phyloP scores from a whole-genome alignment of 2,113 vertebrate genomes.

The Ramphastos sulfuratus region DNA sequence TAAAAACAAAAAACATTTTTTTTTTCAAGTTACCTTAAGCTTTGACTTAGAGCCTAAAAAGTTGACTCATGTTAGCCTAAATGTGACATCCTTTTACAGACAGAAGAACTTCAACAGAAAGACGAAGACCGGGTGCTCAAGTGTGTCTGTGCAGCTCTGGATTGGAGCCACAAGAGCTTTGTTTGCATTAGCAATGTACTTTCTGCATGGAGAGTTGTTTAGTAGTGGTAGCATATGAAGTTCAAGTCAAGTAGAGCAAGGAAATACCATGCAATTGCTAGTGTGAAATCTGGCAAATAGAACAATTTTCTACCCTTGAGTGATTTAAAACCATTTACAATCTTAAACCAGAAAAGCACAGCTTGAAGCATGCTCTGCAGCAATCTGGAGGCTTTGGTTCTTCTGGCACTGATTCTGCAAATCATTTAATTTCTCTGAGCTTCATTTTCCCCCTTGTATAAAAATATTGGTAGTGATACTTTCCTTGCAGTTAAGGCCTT shows the following conservation, averaged over 20 bases:
- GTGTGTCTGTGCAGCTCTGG: background rate
- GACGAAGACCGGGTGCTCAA: background rate
- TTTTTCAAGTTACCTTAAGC: background rate
- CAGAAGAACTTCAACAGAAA: background rate
- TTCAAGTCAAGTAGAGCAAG: conserved; percentile 2
- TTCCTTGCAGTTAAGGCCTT: background rate
- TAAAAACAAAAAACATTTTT: background rate
- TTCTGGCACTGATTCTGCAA: background rate
- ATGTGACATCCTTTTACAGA: background rate
- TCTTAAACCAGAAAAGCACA: conserved; percentile 19
- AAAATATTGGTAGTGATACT: background rate
- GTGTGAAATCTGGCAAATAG: conserved; percentile 35
- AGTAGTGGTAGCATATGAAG: background rate
- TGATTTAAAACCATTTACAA: conserved; percentile 24
- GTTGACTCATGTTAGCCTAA: background rate
- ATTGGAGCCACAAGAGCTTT: background rate
- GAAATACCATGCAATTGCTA: conserved; percentile 14
- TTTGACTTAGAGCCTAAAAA: background rate
- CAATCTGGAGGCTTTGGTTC: background rate
- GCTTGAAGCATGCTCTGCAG: conserved; percentile 1
- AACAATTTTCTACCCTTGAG: conserved; percentile 14
- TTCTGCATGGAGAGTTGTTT: background rate
- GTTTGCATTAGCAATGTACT: background rate
- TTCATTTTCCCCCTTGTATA: background rate
- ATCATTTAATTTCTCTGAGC: background rate